Base-by-base conservation (phyloP, 2,888 invertebrate genomes). In the Lepidochrysops patricia region DNA sequence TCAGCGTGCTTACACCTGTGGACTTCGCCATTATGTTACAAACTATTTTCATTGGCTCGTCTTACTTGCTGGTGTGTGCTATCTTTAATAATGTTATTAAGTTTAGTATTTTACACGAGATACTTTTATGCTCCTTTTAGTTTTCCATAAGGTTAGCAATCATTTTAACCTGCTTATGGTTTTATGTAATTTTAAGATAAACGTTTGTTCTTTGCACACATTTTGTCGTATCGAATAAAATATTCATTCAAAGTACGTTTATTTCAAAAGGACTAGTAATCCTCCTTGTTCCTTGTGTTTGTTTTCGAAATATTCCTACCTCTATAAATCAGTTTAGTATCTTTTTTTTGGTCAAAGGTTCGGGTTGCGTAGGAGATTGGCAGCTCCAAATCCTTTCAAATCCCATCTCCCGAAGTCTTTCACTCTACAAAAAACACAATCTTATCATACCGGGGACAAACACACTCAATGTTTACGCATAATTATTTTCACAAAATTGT, bases 1-100 rank as follows among this genome's bases (percentile, higher is more conserved):
- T 79, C 80, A 79, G 75, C 82, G 79, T 80, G 80, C 76, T 68
- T 69, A 76, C 85, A 86, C 84, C 85, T 87, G 86, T 74, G 79
- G 71, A 72, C 73, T 73, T 74, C 57, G 57, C 63, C 63, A 62
- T 63, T 69, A 68, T 68, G 71, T 72, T 71, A 60, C 60, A 62
- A 57, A 56, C 43, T 63, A 70, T 64, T 66, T 66, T 61, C 61
- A 66, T 62, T 66, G 54, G 29, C 32, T 54, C 43, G 23, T 43
- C 43, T 23, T 19, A 23, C 19, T 43, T 19, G 19, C 43, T 43
- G 19, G 4, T 19, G 9, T 19, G 19, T 19, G 2, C 9, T 9
- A 43, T 43, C 37, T 43, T 19, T 9, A 43, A 43, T 43, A 37
- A 37, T 37, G 15, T 15, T 37, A 15, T 13, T 2, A 37, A 5